Base-by-base conservation (phyloP, 2,888 invertebrate species). In the Mycalesis mineus region DNA sequence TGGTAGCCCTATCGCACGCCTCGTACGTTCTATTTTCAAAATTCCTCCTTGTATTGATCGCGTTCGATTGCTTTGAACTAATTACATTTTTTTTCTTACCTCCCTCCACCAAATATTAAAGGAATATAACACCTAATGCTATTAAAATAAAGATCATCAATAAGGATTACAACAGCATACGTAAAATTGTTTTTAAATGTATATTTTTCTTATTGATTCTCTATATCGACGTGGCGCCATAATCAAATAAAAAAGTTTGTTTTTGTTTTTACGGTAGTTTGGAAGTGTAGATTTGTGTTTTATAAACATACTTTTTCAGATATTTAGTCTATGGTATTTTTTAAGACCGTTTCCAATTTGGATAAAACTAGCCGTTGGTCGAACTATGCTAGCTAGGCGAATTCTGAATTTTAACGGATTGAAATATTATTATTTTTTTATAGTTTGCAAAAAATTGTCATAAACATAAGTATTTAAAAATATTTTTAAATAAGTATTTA, bases 21-120 rank as follows among this genome's bases (percentile, higher is more conserved):
- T 79, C 70, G 78, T 77, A 72, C 75, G 77, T 79, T 78, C 80
- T 80, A 80, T 82, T 82, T 80, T 80, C 74, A 82, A 84, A 84
- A 82, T 79, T 77, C 78, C 76, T 73, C 67, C 74, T 72, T 72
- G 77, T 78, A 80, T 83, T 81, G 82, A 78, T 73, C 72, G 71
- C 70, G 70, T 75, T 76, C 76, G 75, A 78, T 75, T 71, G 71
- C 70, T 74, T 74, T 75, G 69, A 72, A 69, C 70, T 73, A 70
- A 65, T 65, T 63, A 70, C 68, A 66, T 68, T 66, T 63, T 61
- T 69, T 60, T 61, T 59, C 50, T 45, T 40, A 13, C 55, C 39
- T 49, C 55, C 13, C 15, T 44, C 36, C 55, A 51, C 61, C 22
- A 37, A 60, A 55, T n/a, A 5, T 1, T 37, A 47, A 41, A 22